Base-by-base conservation (phyloP, 2,113 vertebrate species). In the Nicator chloris region DNA sequence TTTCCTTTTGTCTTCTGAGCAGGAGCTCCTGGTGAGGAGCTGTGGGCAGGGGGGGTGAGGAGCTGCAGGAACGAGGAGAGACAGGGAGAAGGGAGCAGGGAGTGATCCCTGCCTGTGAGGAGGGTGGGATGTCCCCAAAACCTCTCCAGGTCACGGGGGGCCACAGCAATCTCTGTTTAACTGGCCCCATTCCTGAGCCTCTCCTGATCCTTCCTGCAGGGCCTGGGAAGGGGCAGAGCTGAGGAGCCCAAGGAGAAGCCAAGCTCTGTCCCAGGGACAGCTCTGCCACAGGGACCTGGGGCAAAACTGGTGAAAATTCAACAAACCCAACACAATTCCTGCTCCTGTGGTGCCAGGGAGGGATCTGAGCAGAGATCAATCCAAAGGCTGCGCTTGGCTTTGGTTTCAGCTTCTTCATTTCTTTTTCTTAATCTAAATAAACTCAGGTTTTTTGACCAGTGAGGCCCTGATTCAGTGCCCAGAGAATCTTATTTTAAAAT, bases 1-100 rank as follows among this genome's bases (percentile, higher is more conserved):
- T 82, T 93, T 90, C 79, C 44, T 83, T 64, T 77, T 88, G 88
- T 91, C 88, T 93, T 81, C 86, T 11, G 20, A 85, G 59, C 42
- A 87, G 42, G 50, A 81, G 76, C 31, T n/a, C 63, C 35, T 79
- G 92, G 82, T 2, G n/a, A 95, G 82, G 73, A 71, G 60, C 72
- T 94, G 5, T 77, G 76, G 84, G 81, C 69, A 65, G 75, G 72
- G 82, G 56, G 42, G 66, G 49, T 31, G 51, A 42, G 51, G 83
- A 85, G 84, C 80, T 28, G 57, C 73, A 80, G 79, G 84, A 68
- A 68, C 9, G 51, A 93, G 86, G 96, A 93, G 91, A 33, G 66
- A 60, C 70, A 85, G 77, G 57, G 59, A 91, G 86, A 78, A 70
- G 44, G 83, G 77, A 66, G 86, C 73, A 61, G 30, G 73, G 44